These are phyloP conservation scores for Phalloptychus januarius DNA, from an alignment of 2,797 vertebrate genomes.

Conservation along the genomic window DNA sequence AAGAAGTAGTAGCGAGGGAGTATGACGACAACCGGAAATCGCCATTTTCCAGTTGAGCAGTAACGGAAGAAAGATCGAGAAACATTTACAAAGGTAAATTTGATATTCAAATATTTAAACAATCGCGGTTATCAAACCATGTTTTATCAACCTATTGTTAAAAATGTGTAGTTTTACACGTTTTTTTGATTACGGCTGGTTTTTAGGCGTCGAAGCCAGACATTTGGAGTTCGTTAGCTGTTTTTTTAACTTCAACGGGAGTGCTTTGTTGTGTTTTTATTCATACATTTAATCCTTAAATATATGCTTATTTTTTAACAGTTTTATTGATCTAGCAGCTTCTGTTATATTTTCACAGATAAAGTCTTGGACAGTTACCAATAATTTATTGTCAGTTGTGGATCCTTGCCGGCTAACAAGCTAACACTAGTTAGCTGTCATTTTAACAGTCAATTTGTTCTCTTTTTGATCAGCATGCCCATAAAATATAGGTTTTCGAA, in stretches of 20 bases:
- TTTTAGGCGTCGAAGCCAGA: neutral
- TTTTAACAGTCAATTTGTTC: neutral
- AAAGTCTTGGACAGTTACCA: neutral
- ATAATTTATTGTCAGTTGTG: neutral
- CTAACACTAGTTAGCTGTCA: slow-evolving; percentile 11
- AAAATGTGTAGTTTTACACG: neutral
- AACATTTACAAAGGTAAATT: slow-evolving; percentile 50
- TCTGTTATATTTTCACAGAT: accelerated
- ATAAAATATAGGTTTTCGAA: neutral
- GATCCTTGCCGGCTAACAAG: slow-evolving; percentile 13
- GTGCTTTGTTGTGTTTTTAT: slow-evolving; percentile 9
- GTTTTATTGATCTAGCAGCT: accelerated
- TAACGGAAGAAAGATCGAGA: slow-evolving; percentile 63
- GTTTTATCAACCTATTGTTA: neutral
- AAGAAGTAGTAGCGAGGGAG: neutral
- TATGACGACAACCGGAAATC: slow-evolving; percentile 60
- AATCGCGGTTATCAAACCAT: no score
- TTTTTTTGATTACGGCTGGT: neutral
- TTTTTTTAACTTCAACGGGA: slow-evolving; percentile 34
- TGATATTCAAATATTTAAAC: neutral
- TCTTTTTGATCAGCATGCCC: neutral
- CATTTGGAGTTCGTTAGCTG: slow-evolving; percentile 41
- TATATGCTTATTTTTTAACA: neutral
- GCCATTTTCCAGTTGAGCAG: slow-evolving; percentile 76
- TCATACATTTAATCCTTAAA: neutral